A percentile compares a stretch with the other conserved stretches of the same genome.
Conservation (phyloP, 2,797 vertebrate genomes). For the Simalia tracyae region DNA sequence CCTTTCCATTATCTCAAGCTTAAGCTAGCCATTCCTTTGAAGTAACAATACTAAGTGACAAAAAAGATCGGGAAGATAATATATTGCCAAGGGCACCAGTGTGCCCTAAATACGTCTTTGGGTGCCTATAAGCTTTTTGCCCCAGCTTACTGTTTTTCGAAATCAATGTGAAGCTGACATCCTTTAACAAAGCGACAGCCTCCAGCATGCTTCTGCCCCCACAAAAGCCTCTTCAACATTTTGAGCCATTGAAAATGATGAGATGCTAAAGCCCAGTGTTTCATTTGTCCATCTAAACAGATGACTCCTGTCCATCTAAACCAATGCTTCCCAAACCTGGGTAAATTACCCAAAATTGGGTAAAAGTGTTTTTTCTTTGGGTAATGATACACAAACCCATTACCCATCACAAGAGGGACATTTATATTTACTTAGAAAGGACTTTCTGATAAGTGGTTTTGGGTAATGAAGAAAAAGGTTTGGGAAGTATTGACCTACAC, state of each 20-base stretch:
- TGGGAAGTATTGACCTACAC: no score
- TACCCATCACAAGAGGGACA: no score
- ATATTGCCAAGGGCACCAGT: neutral
- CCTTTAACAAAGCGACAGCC: neutral
- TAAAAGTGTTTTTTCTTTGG: no score
- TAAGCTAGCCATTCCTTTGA: neutral
- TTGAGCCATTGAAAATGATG: neutral
- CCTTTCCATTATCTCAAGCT: neutral
- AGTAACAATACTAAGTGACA: neutral
- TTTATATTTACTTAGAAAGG: no score
- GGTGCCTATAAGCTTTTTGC: neutral
- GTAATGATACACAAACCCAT: no score
- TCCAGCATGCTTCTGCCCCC: neutral
- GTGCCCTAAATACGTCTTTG: neutral
- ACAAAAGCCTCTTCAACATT: neutral
- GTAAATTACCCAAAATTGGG: no score
- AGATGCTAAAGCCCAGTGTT: neutral
- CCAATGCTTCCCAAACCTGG: no score
- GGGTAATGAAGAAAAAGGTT: no score
- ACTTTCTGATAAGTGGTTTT: no score
- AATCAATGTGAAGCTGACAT: neutral
- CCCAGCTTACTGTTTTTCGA: neutral
- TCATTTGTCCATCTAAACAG: neutral
- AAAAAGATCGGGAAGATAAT: neutral
- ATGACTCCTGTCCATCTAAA: neutral